phyloP scores from a whole-genome alignment of 2,797 vertebrate genomes.

The Sternarchorhynchus goeldii region DNA sequence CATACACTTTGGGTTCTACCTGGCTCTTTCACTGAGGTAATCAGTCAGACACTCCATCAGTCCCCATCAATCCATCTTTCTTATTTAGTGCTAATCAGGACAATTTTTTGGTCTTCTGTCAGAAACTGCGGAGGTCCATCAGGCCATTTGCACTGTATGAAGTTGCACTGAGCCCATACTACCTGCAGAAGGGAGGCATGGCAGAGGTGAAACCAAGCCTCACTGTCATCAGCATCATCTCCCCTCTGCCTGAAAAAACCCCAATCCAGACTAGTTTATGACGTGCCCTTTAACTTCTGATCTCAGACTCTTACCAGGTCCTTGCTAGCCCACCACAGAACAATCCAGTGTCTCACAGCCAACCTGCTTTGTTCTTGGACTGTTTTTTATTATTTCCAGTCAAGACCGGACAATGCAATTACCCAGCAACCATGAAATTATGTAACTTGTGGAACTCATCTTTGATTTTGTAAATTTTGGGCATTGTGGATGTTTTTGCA shows the following conservation, averaged over 20 bases:
- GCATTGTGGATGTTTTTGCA: too few relatives aligned
- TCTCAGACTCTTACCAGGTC: background rate
- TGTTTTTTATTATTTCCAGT: background rate
- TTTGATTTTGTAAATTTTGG: too few relatives aligned
- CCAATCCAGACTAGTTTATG: slow-evolving; percentile 61
- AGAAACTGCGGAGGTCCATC: slow-evolving; percentile 74
- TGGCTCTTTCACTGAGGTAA: slow-evolving; percentile 73
- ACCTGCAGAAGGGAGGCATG: slow-evolving; percentile 60
- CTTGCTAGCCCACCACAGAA: too few relatives aligned
- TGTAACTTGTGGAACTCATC: background rate
- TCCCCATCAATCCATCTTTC: background rate
- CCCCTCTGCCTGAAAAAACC: slow-evolving; percentile 55
- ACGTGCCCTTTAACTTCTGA: slow-evolving; percentile 23
- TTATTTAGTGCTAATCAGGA: background rate
- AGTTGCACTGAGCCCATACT: slow-evolving; percentile 55
- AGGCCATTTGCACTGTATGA: slow-evolving; percentile 66
- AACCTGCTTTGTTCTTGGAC: too few relatives aligned
- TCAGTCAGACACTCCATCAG: background rate
- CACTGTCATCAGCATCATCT: slow-evolving; percentile 51
- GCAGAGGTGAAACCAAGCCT: slow-evolving; percentile 18
- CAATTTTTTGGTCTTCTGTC: slow-evolving; percentile 35
- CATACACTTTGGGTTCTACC: slow-evolving; percentile 78
- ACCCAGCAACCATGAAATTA: background rate
- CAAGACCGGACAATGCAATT: too few relatives aligned
- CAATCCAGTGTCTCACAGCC: too few relatives aligned